Base-by-base conservation (phyloP, 2,113 vertebrate genomes). In the Petroica traversi region DNA sequence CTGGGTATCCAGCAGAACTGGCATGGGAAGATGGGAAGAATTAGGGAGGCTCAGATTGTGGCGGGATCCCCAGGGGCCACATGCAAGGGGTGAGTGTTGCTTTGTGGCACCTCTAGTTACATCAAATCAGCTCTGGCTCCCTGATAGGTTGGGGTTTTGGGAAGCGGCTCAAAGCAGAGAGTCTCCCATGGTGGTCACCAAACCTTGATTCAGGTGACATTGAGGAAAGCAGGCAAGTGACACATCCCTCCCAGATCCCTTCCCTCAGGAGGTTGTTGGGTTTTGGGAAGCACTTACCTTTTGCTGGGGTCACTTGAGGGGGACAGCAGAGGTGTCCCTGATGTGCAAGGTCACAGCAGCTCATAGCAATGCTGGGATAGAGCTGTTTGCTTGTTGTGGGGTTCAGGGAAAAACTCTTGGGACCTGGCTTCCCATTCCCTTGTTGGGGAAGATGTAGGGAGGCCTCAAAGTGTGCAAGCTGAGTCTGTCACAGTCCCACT, bases 371-470 rank as follows among this genome's bases (percentile, higher is more conserved):
- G 46, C 41, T 3, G 6, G 24, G 38, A 52, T 3, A 20, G 73
- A 80, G 43, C 20, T 4, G 4, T 85, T 59, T 16, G 12, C 48
- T 77, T 51, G n/a, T 20, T 55, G 46, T 3, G 3, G 29, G 1
- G 3, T 11, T 76, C 3, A 7, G 26, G 26, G 17, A 36, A 46
- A 41, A 64, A 4, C 12, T n/a, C 63, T 40, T 4, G 2, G 78
- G 14, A 41, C 14, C 5, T 1, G 18, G 23, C 49, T 77, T 85
- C 81, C 63, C 17, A 16, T 13, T 45, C 15, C 12, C 19, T 1
- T 0, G 0, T 8, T 15, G 18, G 31, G 57, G 41, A 71, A 76
- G 24, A 57, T 0, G 0, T 66, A 64, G 6, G 14, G 31, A 58
- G 19, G 19, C 38, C 28, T 25, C 38, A n/a, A 73, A 55, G 29